Evolutionary conservation across 2,888 invertebrate species (phyloP).

Genomic region (Nycteola revayana): DNA sequence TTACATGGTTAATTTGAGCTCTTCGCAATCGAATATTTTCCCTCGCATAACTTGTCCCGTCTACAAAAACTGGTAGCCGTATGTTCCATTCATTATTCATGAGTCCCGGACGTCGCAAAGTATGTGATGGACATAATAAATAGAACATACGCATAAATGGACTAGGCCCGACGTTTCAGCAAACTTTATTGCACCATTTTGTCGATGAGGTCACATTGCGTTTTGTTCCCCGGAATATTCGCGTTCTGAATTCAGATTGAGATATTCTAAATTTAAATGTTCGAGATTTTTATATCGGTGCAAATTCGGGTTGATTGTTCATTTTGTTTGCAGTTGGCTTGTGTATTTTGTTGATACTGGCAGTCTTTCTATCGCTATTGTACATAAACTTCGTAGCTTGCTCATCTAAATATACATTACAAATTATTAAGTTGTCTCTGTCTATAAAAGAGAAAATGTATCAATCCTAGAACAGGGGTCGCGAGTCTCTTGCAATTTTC

Average conservation of each 20-base stretch:
- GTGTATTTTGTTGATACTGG: neutral
- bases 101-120: conserved; percentile 38
- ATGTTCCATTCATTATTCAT: conserved; percentile 38
- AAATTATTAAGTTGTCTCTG: no score
- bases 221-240: conserved; percentile 1
- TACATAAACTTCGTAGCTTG: no score
- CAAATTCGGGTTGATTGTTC: neutral
- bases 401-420: no score
- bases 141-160: conserved; percentile 20
- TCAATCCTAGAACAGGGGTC: no score
- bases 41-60: no score
- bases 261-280: conserved; percentile 5
- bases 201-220: conserved; percentile 1
- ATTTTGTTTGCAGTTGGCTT: conserved; percentile 2
- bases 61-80: conserved; percentile 30
- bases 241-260: neutral
- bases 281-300: conserved; percentile 4
- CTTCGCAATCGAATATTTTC: no score
- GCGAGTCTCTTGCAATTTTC: no score
- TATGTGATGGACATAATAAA: conserved; percentile 45
- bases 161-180: conserved; percentile 16
- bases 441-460: no score
- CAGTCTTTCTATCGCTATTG: no score
- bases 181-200: conserved; percentile 12
- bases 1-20: no score